These are phyloP conservation scores for Branchellion lobata DNA, from an alignment of 2,888 invertebrate genomes.

Conservation along the genomic window DNA sequence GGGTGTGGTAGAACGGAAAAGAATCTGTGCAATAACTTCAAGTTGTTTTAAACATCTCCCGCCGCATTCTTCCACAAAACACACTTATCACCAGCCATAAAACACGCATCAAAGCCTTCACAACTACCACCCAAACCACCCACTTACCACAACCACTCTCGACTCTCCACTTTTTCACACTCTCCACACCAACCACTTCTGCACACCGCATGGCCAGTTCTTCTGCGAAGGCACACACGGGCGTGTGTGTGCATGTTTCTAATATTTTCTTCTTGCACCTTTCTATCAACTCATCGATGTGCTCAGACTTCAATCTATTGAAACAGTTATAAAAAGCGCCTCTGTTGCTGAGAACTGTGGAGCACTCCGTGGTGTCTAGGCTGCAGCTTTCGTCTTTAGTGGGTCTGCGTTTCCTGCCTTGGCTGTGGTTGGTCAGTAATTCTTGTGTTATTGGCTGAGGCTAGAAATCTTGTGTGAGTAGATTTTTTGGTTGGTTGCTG, in stretches of 20 bases:
- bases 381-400: not conserved
- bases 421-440: no score
- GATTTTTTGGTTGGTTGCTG: no score
- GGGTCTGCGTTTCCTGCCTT: not conserved
- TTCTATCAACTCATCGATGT: not conserved
- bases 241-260: not conserved
- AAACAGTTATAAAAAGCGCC: not conserved
- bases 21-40: not conserved
- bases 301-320: not conserved
- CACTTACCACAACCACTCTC: not conserved
- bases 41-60: not conserved
- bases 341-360: not conserved
- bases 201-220: not conserved
- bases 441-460: no score
- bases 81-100: no score
- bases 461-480: no score
- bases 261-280: not conserved
- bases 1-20: not conserved
- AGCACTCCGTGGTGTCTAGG: not conserved
- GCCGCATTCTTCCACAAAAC: not conserved
- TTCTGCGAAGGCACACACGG: not conserved
- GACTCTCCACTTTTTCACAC: not conserved
- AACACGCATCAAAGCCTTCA: no score
- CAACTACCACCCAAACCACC: not conserved
- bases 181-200: constrained; percentile 3